Evolutionary conservation across 2,888 invertebrate species (phyloP), one percentile per base, ranked within the genome.

Genomic region (Branchellion lobata): DNA sequence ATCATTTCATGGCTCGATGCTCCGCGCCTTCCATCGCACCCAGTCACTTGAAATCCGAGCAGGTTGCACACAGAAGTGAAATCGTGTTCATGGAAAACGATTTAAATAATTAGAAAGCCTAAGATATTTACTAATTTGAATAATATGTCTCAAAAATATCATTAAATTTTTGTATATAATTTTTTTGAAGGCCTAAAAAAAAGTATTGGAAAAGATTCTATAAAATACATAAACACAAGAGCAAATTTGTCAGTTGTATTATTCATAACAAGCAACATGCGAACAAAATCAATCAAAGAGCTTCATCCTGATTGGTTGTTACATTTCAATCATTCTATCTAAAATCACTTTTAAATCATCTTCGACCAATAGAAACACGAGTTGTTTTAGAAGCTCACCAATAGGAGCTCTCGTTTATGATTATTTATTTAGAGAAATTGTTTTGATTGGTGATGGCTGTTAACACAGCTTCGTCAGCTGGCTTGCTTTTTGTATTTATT

Each of bases 291-390:
- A 24, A 57, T 57, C 61, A 57, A 18, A 8, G 3, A 18, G 24
- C 61, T n/a, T 14, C 21, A 24, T n/a, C 3, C 61, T 57, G n/a
- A 57, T 57, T 57, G 61, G 61, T 24, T n/a, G 8, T 57, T 5
- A 57, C 61, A 57, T 14, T 5, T 18, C 5, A 8, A 57, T 57
- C 5, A 24, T 57, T 57, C 61, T 5, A 57, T 57, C 24, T 57
- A 24, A 24, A 24, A 57, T 57, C 61, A 57, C 61, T 57, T 57
- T 18, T 57, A 57, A 57, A 57, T 57, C 61, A 57, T 24, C n/a
- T 57, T 57, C 61, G 61, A 57, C 61, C 61, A 57, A 57, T 57
- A 57, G 24, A 24, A 57, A n/a, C n/a, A 14, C 61, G 61, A 57
- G 61, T 57, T 57, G 61, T 57, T 57, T 57, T 57, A 18, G 24